Conservation (phyloP, 2,797 vertebrate genomes). For the Scomberomorus guttatus region DNA sequence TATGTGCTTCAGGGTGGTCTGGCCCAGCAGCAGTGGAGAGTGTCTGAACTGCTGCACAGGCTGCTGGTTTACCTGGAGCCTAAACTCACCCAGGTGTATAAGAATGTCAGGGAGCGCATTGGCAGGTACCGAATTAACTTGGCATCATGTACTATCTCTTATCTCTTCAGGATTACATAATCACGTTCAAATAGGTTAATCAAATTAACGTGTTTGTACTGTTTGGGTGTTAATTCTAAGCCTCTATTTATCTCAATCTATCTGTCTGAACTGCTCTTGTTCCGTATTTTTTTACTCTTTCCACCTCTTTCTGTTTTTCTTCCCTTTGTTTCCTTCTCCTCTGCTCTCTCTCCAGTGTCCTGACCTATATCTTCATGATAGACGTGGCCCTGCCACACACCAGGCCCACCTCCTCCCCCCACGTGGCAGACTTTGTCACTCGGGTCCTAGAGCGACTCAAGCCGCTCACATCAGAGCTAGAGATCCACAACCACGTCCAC, state of each 20-base stretch:
- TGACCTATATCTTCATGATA: conserved; percentile 99
- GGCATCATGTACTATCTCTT: too few relatives aligned
- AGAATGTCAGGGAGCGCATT: conserved; percentile 97
- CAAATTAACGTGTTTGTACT: conserved; percentile 38
- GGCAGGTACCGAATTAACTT: conserved; percentile 88
- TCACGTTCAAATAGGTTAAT: conserved; percentile 44
- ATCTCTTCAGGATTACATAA: conserved; percentile 45
- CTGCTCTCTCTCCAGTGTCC: conserved; percentile 85
- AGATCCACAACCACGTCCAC: conserved; percentile 96
- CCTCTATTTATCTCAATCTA: conserved; percentile 1
- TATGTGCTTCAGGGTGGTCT: conserved; percentile 97
- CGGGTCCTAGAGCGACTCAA: conserved; percentile 91
- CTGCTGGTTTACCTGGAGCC: conserved; percentile 95
- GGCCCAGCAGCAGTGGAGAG: conserved; percentile 97
- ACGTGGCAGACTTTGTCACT: conserved; percentile 92
- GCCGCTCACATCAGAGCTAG: conserved; percentile 93
- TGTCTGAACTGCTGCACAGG: conserved; percentile 94
- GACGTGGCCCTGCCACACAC: conserved; percentile 96
- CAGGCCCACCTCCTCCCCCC: conserved; percentile 92
- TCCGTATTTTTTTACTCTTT: background rate
- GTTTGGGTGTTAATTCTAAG: conserved; percentile 24
- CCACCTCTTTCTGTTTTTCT: background rate
- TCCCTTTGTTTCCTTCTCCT: background rate
- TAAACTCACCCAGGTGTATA: conserved; percentile 98
- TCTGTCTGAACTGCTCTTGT: background rate